Evolutionary conservation across 2,888 invertebrate genomes (phyloP), one percentile per base, ranked within the genome.

Genomic region (Pterobdella sp.): DNA sequence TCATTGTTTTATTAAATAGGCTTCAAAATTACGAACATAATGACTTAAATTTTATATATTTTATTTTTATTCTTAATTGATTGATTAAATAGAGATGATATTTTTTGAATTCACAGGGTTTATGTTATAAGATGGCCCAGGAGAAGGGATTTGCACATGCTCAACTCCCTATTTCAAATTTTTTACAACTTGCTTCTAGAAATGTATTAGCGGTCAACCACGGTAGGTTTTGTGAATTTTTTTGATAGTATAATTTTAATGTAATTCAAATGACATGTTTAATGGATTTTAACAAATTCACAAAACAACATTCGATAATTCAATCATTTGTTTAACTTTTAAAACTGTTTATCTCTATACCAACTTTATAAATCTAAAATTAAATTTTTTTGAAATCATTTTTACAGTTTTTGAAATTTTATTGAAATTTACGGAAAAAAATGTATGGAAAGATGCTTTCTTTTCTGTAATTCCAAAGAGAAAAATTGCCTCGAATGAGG

Each of bases 201-300:
- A 91, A 92, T 85, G 96, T 97, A 69, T 87, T 98, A 74, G 93
- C 95, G 63, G 91, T 98, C 78, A 93, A 94, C 85, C 97, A 98
- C 87, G 95, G 83, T 83, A 75, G 72, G 22, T 1, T 37, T 42
- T 52, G 10, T 63, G 34, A 29, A 10, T 31, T 35, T 73, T 69
- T 69, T 42, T 42, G 7, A 7, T 42, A 42, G 7, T 42, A 42
- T 42, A 42, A 42, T 42, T 18, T 42, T 42, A 42, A 14, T 18
- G n/a, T n/a, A n/a, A n/a, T n/a, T n/a, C n/a, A n/a, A n/a, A n/a
- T n/a, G n/a, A n/a, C n/a, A n/a, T n/a, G n/a, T n/a, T n/a, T n/a
- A n/a, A n/a, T n/a, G n/a, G n/a, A n/a, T n/a, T n/a, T n/a, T n/a
- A n/a, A n/a, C n/a, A n/a, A n/a, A n/a, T n/a, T n/a, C n/a, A n/a